phyloP scores from a whole-genome alignment of 2,888 invertebrate species.

The Listrodromus nycthemerus region DNA sequence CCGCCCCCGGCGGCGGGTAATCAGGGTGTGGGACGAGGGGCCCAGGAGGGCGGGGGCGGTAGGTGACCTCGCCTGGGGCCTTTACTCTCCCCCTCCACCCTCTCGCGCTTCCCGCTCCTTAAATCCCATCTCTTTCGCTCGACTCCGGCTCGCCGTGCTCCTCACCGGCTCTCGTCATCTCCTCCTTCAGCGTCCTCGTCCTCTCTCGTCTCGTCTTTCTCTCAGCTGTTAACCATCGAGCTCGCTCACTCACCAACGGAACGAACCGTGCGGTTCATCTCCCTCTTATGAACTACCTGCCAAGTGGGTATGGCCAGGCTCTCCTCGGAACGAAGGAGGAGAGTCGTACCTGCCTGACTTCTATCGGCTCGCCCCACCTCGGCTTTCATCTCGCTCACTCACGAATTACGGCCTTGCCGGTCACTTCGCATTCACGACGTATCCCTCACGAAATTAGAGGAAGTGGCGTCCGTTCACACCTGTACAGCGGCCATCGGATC shows the following conservation, averaged over 20 bases:
- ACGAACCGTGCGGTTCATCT: constrained; percentile 61
- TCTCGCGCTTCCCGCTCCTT: constrained; percentile 69
- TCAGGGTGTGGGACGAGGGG: constrained; percentile 79
- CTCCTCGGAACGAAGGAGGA: constrained; percentile 28
- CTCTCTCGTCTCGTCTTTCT: constrained; percentile 62
- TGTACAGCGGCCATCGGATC: constrained; percentile 54
- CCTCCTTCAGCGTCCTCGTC: constrained; percentile 47
- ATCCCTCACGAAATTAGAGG: constrained; percentile 68
- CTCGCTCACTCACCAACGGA: constrained; percentile 57
- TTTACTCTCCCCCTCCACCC: constrained; percentile 76
- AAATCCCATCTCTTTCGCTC: constrained; percentile 60
- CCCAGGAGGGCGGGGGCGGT: constrained; percentile 78
- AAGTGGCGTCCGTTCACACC: constrained; percentile 70
- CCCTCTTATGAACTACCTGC: constrained; percentile 77
- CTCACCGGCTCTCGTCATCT: constrained; percentile 57
- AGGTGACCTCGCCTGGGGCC: constrained; percentile 84
- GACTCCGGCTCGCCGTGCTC: constrained; percentile 40
- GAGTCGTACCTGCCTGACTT: constrained; percentile 5
- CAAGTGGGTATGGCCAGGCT: constrained; percentile 61
- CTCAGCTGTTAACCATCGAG: constrained; percentile 55
- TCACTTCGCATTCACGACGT: constrained; percentile 70
- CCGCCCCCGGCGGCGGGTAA: constrained; percentile 84
- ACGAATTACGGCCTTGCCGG: constrained; percentile 65
- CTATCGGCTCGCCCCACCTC: not conserved
- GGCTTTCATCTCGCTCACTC: constrained; percentile 52